Evolutionary conservation across 2,797 vertebrate species (phyloP), one percentile per base, ranked within the genome.

Genomic region (Sardinella longiceps): DNA sequence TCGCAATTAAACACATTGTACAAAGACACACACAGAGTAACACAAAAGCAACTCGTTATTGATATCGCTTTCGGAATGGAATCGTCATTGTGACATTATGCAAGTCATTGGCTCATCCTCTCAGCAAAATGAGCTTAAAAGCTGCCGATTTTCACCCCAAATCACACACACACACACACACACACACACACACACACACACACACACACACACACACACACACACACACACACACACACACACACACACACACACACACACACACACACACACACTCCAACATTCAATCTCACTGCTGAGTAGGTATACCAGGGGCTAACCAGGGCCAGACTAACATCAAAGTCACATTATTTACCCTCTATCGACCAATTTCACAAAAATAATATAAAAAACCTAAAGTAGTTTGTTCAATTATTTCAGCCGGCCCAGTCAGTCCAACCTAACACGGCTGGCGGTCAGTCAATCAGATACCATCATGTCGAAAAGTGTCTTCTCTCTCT

Each of bases 1-100:
- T 43, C 18, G 70, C 70, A 77, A 77, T 77, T 77, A 43, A 39
- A 77, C 37, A 43, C 37, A 77, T 43, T 77, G 70, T 60, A 60
- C 23, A 77, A 77, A 77, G 70, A 43, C 37, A 43, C 37, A 43
- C 70, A 43, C 33, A 43, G 70, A 33, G 14, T 18, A 77, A 23
- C 70, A 77, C 70, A 77, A 77, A 77, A 77, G 33, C 70, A 77
- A 5, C 70, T 33, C 14, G 20, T 15, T 37, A 77, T 77, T 77
- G 70, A 39, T 6, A 39, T 77, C n/a, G 20, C 37, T 77, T 33
- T 77, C 20, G 70, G 70, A 20, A 20, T 39, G 70, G 70, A 20
- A 20, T 20, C 23, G 70, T 77, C 70, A 77, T 77, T 77, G 70
- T 77, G 70, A 77, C 37, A 43, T 77, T 43, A 23, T 43, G 18